Evolutionary conservation across 2,888 invertebrate genomes (phyloP).

Genomic region (Diarsia brunnea): DNA sequence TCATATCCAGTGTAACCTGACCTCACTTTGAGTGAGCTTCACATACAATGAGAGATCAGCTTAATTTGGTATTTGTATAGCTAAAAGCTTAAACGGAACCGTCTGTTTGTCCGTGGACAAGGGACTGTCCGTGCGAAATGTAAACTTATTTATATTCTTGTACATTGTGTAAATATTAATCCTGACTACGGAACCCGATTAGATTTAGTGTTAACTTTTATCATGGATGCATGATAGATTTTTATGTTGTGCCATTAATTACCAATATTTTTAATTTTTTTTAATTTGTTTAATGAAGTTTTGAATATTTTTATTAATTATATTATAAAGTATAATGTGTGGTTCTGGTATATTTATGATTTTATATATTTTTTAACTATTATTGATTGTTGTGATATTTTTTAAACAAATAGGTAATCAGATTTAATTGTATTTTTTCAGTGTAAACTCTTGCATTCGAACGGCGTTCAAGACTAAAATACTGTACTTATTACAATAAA

Average conservation of each 20-base stretch:
- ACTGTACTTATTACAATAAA: conserved; percentile 34
- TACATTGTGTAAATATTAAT: not conserved
- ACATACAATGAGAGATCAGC: no score
- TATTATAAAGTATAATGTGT: not conserved
- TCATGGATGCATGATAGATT: not conserved
- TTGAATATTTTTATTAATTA: not conserved
- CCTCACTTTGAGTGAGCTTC: no score
- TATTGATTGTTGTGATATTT: not conserved
- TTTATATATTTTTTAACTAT: not conserved
- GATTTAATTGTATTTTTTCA: conserved; percentile 70
- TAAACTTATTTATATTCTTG: not conserved
- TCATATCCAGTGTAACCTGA: no score
- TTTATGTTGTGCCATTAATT: not conserved
- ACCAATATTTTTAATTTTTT: not conserved
- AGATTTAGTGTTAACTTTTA: not conserved
- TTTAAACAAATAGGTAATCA: not conserved
- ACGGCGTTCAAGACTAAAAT: conserved; percentile 68
- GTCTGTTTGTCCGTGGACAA: not conserved
- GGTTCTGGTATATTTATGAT: not conserved
- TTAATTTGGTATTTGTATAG: no score
- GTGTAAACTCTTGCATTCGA: conserved; percentile 77
- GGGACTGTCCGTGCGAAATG: not conserved
- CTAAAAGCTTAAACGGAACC: not conserved
- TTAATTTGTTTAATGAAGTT: not conserved
- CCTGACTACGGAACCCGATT: not conserved